These are phyloP conservation scores for Pogonomyrmex barbatus DNA, from an alignment of 1,140 invertebrate genomes.

Conservation along the genomic window DNA sequence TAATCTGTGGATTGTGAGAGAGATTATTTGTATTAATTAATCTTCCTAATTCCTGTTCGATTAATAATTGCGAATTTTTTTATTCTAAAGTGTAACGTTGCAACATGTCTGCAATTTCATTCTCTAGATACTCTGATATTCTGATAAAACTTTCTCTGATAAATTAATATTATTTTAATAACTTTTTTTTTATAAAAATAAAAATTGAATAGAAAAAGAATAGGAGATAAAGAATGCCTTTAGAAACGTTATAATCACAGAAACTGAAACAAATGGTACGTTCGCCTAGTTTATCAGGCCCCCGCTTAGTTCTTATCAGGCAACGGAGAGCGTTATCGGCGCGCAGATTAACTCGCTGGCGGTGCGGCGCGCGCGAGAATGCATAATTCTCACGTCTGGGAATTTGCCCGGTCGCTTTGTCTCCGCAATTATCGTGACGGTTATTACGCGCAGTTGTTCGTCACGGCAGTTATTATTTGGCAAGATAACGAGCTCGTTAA, in stretches of 20 bases:
- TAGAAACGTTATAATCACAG: too few relatives aligned
- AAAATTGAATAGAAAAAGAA: not conserved
- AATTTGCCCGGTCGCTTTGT: constrained; percentile 52
- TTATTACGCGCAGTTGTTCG: constrained; percentile 52
- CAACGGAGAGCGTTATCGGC: constrained; percentile 23
- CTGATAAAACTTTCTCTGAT: not conserved
- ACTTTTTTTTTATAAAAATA: not conserved
- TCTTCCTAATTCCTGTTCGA: not conserved
- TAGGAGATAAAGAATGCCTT: not conserved
- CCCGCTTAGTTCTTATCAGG: constrained; percentile 33
- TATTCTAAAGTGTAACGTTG: not conserved
- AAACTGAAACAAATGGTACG: not conserved
- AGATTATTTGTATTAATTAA: constrained; percentile 7
- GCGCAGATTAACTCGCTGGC: constrained; percentile 34
- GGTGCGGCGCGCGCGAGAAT: not conserved
- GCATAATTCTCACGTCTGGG: constrained; percentile 39
- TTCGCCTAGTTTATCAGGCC: not conserved
- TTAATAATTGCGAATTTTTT: not conserved
- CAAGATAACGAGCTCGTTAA: constrained; percentile 61
- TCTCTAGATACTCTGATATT: too few relatives aligned
- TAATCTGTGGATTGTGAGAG: not conserved
- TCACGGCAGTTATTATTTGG: constrained; percentile 56
- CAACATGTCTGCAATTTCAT: not conserved
- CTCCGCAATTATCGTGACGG: constrained; percentile 48
- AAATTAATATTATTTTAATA: not conserved